phyloP scores from a whole-genome alignment of 2,797 vertebrate species.

The Myotis vivesi region DNA sequence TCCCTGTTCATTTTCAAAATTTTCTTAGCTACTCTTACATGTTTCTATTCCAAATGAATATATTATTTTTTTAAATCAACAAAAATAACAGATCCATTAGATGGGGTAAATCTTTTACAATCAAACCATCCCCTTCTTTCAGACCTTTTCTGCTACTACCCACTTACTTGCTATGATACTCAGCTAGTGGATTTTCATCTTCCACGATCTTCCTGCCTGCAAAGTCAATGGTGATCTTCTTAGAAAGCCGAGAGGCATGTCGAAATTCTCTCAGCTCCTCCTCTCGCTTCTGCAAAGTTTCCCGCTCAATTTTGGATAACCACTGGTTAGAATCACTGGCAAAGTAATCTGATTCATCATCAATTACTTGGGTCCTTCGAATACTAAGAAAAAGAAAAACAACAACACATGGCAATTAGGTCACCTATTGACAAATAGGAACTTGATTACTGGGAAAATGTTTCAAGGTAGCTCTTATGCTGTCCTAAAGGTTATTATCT shows the following conservation, averaged over 20 bases:
- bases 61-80: constrained; percentile 35
- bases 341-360: constrained; percentile 98
- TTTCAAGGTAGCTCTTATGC: background rate
- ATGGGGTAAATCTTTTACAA: background rate
- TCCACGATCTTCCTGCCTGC: constrained; percentile 93
- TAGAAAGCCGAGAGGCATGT: constrained; percentile 90
- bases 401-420: background rate
- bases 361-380: constrained; percentile 96
- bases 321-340: constrained; percentile 96
- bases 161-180: constrained; percentile 92
- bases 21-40: background rate
- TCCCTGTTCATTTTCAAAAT: constrained; percentile 34
- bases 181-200: constrained; percentile 86
- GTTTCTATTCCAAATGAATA: constrained; percentile 27
- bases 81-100: background rate
- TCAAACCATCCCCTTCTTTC: background rate
- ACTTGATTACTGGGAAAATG: background rate
- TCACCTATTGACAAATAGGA: background rate
- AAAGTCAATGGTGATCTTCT: constrained; percentile 95
- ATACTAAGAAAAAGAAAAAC: constrained; percentile 82
- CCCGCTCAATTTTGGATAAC: constrained; percentile 92
- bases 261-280: constrained; percentile 93
- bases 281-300: constrained; percentile 89
- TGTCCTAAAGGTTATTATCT: background rate
- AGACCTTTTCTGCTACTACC: background rate